These are phyloP conservation scores for Xylota segnis DNA, from an alignment of 2,888 invertebrate species.

Conservation along the genomic window DNA sequence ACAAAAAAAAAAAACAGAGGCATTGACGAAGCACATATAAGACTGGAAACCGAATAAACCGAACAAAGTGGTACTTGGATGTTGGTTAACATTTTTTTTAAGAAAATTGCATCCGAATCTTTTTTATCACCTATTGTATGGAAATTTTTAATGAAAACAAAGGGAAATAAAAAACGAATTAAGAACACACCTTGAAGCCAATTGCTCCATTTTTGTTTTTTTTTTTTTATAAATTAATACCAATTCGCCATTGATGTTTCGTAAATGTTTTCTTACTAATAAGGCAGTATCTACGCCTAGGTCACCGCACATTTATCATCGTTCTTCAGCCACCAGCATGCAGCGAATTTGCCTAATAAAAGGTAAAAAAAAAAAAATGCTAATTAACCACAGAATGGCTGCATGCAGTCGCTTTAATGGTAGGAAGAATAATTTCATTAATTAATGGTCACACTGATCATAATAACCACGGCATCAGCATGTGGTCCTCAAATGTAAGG, in stretches of 20 bases:
- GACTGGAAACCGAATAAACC: not conserved
- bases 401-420: slow-evolving; percentile 19
- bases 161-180: slow-evolving; percentile 25
- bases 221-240: not conserved
- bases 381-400: slow-evolving; percentile 16
- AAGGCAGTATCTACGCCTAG: not conserved
- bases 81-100: slow-evolving; percentile 12
- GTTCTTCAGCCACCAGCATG: not conserved
- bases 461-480: slow-evolving; percentile 25
- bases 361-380: slow-evolving; percentile 21
- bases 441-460: slow-evolving; percentile 12
- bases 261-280: not conserved
- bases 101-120: slow-evolving; percentile 24
- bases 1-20: not conserved
- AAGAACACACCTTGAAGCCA: slow-evolving; percentile 21
- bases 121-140: slow-evolving; percentile 35
- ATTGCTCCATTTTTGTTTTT: slow-evolving; percentile 19
- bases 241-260: slow-evolving; percentile 1
- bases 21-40: not conserved
- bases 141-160: slow-evolving; percentile 19
- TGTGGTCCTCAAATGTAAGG: slow-evolving; percentile 29
- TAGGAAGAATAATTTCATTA: slow-evolving; percentile 16
- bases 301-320: not conserved
- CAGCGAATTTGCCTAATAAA: slow-evolving; percentile 1
- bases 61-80: slow-evolving; percentile 9